These are phyloP conservation scores for Drosophila flavopinicola DNA, from an alignment of 2,888 invertebrate genomes.

Conservation along the genomic window DNA sequence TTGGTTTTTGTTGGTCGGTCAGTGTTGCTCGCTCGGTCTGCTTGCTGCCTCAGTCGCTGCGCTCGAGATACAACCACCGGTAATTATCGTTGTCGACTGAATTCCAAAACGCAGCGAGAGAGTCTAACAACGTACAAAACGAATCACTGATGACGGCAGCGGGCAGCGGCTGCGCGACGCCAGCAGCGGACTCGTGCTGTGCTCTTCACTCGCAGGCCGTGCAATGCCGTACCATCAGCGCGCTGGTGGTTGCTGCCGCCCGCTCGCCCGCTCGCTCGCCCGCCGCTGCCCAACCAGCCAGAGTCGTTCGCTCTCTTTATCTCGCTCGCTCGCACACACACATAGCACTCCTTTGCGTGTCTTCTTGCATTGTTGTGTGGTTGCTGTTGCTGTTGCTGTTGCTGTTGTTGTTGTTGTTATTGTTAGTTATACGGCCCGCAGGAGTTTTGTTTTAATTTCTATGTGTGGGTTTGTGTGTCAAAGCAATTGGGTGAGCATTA, in stretches of 20 bases:
- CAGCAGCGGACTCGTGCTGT: constrained; percentile 56
- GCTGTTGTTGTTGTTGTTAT: constrained; percentile 25
- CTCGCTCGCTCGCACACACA: constrained; percentile 42
- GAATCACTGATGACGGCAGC: constrained; percentile 67
- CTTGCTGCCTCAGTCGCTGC: constrained; percentile 64
- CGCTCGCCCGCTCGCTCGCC: constrained; percentile 34
- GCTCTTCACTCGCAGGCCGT: constrained; percentile 39
- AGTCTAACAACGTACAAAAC: constrained; percentile 78
- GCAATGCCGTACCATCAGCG: neutral
- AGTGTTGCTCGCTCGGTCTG: constrained; percentile 33
- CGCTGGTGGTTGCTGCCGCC: constrained; percentile 48
- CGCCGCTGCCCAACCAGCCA: constrained; percentile 23
- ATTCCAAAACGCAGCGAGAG: constrained; percentile 83
- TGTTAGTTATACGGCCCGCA: constrained; percentile 40
- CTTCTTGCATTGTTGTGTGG: constrained; percentile 22
- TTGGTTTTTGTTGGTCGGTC: constrained; percentile 29
- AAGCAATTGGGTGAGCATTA: constrained; percentile 73
- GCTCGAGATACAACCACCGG: constrained; percentile 83
- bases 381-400: constrained; percentile 15
- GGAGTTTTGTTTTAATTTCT: constrained; percentile 77
- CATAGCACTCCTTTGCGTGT: constrained; percentile 19
- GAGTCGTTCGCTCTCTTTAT: constrained; percentile 31
- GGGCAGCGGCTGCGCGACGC: constrained; percentile 51
- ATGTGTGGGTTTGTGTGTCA: constrained; percentile 77
- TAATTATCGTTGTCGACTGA: constrained; percentile 84